Percentiles rank a stretch among this genome's conserved stretches.
phyloP scores from a whole-genome alignment of 2,797 vertebrate genomes.

The Gymnothorax reevesii region DNA sequence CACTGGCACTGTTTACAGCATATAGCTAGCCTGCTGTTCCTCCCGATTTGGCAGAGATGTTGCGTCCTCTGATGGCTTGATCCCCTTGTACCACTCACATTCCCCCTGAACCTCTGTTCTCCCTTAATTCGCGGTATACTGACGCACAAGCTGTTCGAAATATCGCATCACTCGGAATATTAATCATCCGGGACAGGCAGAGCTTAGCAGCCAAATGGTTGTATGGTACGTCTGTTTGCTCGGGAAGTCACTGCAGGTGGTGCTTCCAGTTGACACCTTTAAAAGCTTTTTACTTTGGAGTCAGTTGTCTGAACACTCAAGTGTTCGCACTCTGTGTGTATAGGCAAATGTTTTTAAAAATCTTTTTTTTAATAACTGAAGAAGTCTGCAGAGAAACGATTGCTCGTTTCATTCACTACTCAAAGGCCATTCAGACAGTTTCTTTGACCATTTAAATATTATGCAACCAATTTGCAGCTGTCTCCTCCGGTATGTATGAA shows the following conservation, averaged over 20 bases:
- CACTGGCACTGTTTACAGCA: constrained; percentile 1
- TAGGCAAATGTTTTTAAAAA: not conserved
- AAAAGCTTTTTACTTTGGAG: not conserved
- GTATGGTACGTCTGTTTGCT: constrained; percentile 34
- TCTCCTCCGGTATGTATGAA: not conserved
- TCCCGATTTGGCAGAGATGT: constrained; percentile 10
- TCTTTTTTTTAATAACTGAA: not conserved
- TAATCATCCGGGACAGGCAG: constrained; percentile 57
- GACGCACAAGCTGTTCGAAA: constrained; percentile 56
- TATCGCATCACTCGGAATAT: constrained; percentile 61
- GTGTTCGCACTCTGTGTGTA: not conserved
- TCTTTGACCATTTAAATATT: not conserved
- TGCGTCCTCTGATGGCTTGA: constrained; percentile 29
- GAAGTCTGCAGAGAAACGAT: not conserved
- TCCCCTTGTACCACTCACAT: constrained; percentile 12
- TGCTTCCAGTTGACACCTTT: not conserved
- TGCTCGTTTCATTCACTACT: not conserved
- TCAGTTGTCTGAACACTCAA: constrained; percentile 5
- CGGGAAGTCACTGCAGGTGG: constrained; percentile 9
- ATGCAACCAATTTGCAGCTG: not conserved
- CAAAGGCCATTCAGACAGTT: not conserved
- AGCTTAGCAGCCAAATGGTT: constrained; percentile 67
- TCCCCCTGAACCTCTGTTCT: constrained; percentile 24
- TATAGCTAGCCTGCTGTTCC: constrained; percentile 5
- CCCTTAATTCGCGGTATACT: constrained; percentile 25